These are phyloP conservation scores for Ctena decussata DNA, from an alignment of 2,888 invertebrate genomes.

Conservation along the genomic window DNA sequence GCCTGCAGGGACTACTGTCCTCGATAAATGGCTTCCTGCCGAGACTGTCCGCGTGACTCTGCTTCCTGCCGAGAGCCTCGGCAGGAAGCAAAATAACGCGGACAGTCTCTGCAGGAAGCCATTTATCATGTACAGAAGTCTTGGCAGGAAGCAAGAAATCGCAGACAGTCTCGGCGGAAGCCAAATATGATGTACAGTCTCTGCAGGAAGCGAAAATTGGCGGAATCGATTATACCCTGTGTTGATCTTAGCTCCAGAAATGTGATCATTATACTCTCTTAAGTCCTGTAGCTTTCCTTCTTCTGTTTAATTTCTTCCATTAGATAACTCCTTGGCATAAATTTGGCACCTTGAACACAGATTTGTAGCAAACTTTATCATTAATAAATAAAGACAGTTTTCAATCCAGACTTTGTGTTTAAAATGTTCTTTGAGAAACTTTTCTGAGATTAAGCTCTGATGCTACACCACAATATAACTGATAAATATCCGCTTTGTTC, in stretches of 20 bases:
- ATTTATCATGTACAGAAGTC: too few species aligned
- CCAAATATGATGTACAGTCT: too few species aligned
- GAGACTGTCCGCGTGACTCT: too few species aligned
- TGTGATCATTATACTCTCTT: conserved; percentile 22
- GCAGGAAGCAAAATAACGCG: too few species aligned
- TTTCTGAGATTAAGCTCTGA: not conserved
- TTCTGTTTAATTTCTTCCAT: conserved; percentile 34
- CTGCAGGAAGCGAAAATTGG: too few species aligned
- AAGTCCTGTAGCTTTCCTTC: conserved; percentile 35
- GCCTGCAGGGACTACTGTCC: too few species aligned
- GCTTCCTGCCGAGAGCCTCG: too few species aligned
- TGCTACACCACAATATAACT: not conserved
- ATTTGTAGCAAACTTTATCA: not conserved
- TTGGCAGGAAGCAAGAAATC: too few species aligned
- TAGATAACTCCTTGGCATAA: too few species aligned
- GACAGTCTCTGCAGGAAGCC: too few species aligned
- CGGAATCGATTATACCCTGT: conserved; percentile 4
- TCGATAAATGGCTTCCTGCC: too few species aligned
- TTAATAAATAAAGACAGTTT: not conserved
- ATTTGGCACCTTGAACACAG: not conserved
- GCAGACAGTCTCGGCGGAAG: too few species aligned
- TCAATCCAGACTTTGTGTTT: not conserved
- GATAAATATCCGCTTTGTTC: not conserved
- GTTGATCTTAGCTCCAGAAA: conserved; percentile 24
- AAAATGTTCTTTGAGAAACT: not conserved